Base-by-base conservation (phyloP, 2,113 vertebrate genomes). In the Pogonocichla stellata region DNA sequence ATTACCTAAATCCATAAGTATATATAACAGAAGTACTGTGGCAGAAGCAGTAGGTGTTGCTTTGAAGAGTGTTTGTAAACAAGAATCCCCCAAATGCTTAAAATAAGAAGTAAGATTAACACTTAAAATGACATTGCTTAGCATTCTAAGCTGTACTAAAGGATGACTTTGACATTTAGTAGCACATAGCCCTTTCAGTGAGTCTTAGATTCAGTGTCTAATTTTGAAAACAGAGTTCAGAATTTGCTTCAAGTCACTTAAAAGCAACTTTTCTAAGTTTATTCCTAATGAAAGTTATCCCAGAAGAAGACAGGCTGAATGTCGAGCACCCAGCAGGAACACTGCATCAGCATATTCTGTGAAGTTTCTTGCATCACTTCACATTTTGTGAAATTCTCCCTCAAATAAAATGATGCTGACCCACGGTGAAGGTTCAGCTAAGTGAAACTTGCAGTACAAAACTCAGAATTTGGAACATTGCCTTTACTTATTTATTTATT, bases 311-410 rank as follows among this genome's bases (percentile, higher is more conserved):
- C 5, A 71, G 61, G 51, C 43, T 71, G 48, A 79, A 65, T 0
- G 12, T 13, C 0, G 0, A 66, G 73, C 72, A 70, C 22, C 4
- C n/a, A 70, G 69, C 14, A 73, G 60, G 8, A 60, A 19, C 20
- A 14, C 14, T 43, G 14, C 14, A 45, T 54, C 56, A 43, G 11
- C 24, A 12, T 7, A 29, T 58, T 77, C 62, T 62, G 28, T 75
- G 74, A 71, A 61, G 15, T 29, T 48, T 48, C 47, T 24, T 48
- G 47, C 47, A 48, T 48, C 47, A 48, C 47, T 48, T 48, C 24
- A 12, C 6, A 29, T 58, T 80, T 69, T 62, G 25, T 75, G 74
- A 71, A 61, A 14, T 26, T 72, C 19, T 72, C 29, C 34, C 34
- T 77, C 29, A 83, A 70, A 84, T n/a, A 19, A 80, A 64, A 36